Evolutionary conservation across 2,113 vertebrate genomes (phyloP).

Genomic region (Nothobranchius furzeri): DNA sequence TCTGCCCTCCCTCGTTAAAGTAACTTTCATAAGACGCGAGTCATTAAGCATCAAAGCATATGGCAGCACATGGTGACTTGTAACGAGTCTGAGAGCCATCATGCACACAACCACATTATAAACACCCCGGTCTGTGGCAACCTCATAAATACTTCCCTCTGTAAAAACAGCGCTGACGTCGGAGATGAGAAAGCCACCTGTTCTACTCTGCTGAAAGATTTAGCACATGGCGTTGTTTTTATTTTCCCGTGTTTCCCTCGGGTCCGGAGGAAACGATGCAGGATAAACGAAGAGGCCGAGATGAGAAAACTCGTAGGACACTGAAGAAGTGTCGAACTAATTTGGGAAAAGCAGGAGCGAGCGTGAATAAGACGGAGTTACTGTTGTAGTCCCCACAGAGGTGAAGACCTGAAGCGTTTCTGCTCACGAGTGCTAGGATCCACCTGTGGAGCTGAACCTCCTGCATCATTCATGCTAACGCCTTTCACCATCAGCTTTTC

Average conservation of each 20-base stretch:
- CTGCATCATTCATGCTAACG: slow-evolving; percentile 23
- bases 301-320: slow-evolving; percentile 8
- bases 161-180: slow-evolving; percentile 55
- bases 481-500: slow-evolving; percentile 8
- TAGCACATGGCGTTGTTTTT: slow-evolving; percentile 46
- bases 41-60: slow-evolving; percentile 63
- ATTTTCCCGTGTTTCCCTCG: neutral
- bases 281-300: slow-evolving; percentile 1
- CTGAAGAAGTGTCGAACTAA: slow-evolving; percentile 7
- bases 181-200: slow-evolving; percentile 61
- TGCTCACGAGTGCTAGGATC: slow-evolving; percentile 16
- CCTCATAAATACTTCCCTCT: slow-evolving; percentile 64
- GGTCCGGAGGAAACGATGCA: neutral
- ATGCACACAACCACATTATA: slow-evolving; percentile 62
- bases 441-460: neutral
- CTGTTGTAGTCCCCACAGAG: neutral
- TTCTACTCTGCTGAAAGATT: slow-evolving; percentile 49
- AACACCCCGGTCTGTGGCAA: slow-evolving; percentile 51
- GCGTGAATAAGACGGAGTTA: slow-evolving; percentile 5
- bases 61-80: slow-evolving; percentile 60
- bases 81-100: slow-evolving; percentile 59
- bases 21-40: slow-evolving; percentile 45
- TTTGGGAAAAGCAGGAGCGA: slow-evolving; percentile 21
- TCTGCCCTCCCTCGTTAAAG: slow-evolving; percentile 30
- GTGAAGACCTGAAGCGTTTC: slow-evolving; percentile 3